Conservation (phyloP, 2,113 vertebrate genomes). For the Morone saxatilis region DNA sequence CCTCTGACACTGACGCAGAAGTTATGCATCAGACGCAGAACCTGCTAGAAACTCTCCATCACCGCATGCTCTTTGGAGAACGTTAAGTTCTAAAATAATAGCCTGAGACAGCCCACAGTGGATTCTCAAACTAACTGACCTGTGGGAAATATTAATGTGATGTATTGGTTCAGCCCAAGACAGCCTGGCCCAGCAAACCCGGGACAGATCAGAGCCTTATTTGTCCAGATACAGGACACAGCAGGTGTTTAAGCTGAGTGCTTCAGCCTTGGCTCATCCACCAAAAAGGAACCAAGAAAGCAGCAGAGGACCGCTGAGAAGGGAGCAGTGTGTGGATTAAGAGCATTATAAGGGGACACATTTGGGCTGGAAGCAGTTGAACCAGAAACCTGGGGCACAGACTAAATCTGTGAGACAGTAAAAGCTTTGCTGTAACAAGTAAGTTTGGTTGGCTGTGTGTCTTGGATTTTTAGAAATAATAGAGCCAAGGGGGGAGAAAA, state of each 20-base stretch:
- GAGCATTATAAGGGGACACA: slow-evolving; percentile 38
- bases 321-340: slow-evolving; percentile 45
- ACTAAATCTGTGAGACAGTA: slow-evolving; percentile 41
- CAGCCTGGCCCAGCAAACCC: slow-evolving; percentile 10
- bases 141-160: slow-evolving; percentile 46
- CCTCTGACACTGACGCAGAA: neutral
- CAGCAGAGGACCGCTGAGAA: slow-evolving; percentile 25
- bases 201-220: slow-evolving; percentile 64
- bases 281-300: slow-evolving; percentile 49
- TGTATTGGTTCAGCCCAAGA: slow-evolving; percentile 9
- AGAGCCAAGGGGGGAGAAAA: slow-evolving; percentile 9
- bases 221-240: slow-evolving; percentile 64
- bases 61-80: slow-evolving; percentile 43
- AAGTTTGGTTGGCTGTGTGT: slow-evolving; percentile 45
- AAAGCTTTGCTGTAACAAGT: slow-evolving; percentile 54
- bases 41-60: slow-evolving; percentile 51
- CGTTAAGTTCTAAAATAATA: slow-evolving; percentile 10
- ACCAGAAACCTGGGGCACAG: slow-evolving; percentile 32
- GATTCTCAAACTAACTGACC: slow-evolving; percentile 19
- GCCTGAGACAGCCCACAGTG: slow-evolving; percentile 15
- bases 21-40: neutral
- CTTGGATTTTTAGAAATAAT: slow-evolving; percentile 39
- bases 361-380: slow-evolving; percentile 45
- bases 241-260: slow-evolving; percentile 51
- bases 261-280: slow-evolving; percentile 47